These are phyloP conservation scores for Spodoptera picta DNA, from an alignment of 2,888 invertebrate species.

Conservation along the genomic window DNA sequence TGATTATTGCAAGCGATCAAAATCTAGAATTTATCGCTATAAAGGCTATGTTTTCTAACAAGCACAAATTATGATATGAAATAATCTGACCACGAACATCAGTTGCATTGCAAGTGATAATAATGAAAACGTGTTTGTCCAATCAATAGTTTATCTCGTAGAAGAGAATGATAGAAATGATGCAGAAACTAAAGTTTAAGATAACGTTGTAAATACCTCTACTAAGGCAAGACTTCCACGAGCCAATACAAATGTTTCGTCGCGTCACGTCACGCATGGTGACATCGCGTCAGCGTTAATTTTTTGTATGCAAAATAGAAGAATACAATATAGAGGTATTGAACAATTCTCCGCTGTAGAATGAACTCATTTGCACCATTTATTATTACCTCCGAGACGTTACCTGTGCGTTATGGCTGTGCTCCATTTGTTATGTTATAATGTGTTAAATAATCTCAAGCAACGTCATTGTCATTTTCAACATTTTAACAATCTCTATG, in stretches of 20 bases:
- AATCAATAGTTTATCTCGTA: conserved; percentile 5
- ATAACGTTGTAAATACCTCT: too few relatives aligned
- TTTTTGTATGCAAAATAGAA: conserved; percentile 44
- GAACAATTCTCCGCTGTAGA: conserved; percentile 26
- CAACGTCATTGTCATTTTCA: too few relatives aligned
- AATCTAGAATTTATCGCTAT: too few relatives aligned
- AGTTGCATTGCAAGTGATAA: conserved; percentile 31
- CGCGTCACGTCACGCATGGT: conserved; percentile 18
- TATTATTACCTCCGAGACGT: conserved; percentile 12
- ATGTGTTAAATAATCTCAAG: not conserved
- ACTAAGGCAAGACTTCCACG: too few relatives aligned
- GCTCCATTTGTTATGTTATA: not conserved
- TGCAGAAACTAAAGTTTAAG: too few relatives aligned
- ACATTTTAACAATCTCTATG: too few relatives aligned
- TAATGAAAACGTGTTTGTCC: conserved; percentile 12
- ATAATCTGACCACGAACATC: conserved; percentile 16
- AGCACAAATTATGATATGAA: conserved; percentile 13
- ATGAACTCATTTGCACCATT: conserved; percentile 37
- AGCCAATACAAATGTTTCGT: conserved; percentile 9
- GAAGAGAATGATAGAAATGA: not conserved
- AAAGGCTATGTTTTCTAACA: too few relatives aligned
- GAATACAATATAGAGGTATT: conserved; percentile 40
- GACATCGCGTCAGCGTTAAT: conserved; percentile 18
- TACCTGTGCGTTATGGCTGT: conserved; percentile 15
- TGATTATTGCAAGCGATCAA: too few relatives aligned